Evolutionary conservation across 2,113 vertebrate species (phyloP).

Genomic region (Pluvianellus socialis): DNA sequence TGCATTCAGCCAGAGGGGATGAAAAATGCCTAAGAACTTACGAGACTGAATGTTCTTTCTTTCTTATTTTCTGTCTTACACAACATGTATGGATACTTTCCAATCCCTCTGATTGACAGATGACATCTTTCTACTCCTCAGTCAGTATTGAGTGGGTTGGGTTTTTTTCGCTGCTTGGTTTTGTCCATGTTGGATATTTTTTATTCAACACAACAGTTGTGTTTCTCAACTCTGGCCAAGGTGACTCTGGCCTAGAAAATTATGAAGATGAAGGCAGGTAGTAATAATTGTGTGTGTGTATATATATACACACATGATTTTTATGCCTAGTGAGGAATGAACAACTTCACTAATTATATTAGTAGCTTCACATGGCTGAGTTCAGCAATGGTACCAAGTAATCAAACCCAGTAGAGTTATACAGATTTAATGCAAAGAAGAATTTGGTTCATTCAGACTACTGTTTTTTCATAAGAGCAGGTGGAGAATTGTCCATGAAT

Average conservation of each 20-base stretch:
- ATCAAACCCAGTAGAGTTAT: not conserved
- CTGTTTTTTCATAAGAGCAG: not conserved
- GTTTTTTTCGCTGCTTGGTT: not conserved
- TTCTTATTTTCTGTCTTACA: not conserved
- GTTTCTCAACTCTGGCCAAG: not conserved
- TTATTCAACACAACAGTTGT: not conserved
- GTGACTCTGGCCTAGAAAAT: not conserved
- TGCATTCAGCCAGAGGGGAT: not conserved
- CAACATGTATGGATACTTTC: not conserved
- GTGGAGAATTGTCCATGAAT: not conserved
- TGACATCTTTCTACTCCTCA: not conserved
- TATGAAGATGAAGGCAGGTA: not conserved
- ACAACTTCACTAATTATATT: not conserved
- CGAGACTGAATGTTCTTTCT: not conserved
- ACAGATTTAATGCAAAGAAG: not conserved
- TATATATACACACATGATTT: not conserved
- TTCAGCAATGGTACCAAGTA: not conserved
- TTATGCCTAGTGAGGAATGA: not conserved
- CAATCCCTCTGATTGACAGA: not conserved
- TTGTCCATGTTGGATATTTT: not conserved
- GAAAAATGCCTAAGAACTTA: not conserved
- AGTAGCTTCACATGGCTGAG: not conserved
- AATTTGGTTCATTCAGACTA: not conserved
- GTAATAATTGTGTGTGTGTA: not conserved
- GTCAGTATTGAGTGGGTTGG: not conserved